phyloP scores from a whole-genome alignment of 2,888 invertebrate genomes.

The Laspeyria flexula region DNA sequence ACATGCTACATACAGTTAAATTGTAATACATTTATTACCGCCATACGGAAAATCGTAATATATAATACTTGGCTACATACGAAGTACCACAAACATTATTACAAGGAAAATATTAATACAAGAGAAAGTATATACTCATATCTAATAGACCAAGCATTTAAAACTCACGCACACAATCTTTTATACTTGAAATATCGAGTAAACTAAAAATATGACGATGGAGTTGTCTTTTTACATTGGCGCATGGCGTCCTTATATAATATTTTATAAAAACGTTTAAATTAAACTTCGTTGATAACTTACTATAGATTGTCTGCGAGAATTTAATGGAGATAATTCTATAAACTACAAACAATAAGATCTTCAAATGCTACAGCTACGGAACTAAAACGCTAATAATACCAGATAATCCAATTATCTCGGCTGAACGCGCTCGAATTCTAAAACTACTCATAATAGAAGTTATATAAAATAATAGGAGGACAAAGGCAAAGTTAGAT shows the following conservation, averaged over 20 bases:
- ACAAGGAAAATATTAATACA: neutral
- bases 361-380: slow-evolving; percentile 2
- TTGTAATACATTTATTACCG: slow-evolving; percentile 44
- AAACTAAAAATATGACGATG: no score
- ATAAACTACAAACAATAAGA: neutral
- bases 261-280: no score
- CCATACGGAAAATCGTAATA: slow-evolving; percentile 57
- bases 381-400: slow-evolving; percentile 15
- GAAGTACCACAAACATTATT: neutral
- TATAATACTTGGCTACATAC: neutral
- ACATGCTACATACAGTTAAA: slow-evolving; percentile 44
- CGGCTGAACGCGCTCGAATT: slow-evolving; percentile 19
- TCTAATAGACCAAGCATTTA: neutral
- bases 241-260: no score
- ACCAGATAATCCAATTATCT: slow-evolving; percentile 22
- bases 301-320: neutral
- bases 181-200: no score
- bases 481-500: slow-evolving; percentile 55
- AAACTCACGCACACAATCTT: neutral
- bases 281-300: no score
- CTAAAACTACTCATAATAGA: slow-evolving; percentile 31
- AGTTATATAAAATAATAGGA: slow-evolving; percentile 41
- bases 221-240: no score
- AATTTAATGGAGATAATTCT: neutral
- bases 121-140: neutral